A percentile compares a stretch with the other conserved stretches of the same genome.
Conservation (phyloP, 2,888 invertebrate species). For the Drosophila mayaguana region DNA sequence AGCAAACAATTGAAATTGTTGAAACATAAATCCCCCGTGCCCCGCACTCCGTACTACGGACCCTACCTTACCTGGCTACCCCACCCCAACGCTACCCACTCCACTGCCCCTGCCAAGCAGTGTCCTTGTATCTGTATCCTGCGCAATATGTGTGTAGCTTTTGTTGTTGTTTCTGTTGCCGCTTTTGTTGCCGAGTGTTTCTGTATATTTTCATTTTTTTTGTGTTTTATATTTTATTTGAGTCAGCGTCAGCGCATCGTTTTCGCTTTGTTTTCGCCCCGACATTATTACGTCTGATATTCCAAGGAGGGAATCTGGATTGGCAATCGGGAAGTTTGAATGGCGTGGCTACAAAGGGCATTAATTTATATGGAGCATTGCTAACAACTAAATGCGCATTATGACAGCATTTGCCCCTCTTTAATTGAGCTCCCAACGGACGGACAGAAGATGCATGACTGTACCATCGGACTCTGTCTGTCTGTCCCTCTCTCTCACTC, state of each 20-base stretch:
- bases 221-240: constrained; percentile 36
- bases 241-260: constrained; percentile 62
- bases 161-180: constrained; percentile 53
- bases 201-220: constrained; percentile 17
- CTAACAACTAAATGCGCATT: constrained; percentile 71
- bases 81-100: constrained; percentile 32
- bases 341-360: constrained; percentile 61
- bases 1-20: constrained; percentile 76
- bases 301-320: constrained; percentile 37
- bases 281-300: constrained; percentile 70
- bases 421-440: constrained; percentile 61
- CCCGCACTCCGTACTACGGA: constrained; percentile 33
- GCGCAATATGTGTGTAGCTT: constrained; percentile 61
- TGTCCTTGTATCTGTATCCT: constrained; percentile 65
- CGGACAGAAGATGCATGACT: constrained; percentile 51
- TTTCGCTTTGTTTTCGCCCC: constrained; percentile 62
- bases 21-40: constrained; percentile 68
- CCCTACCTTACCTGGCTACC: constrained; percentile 9
- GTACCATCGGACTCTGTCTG: constrained; percentile 49
- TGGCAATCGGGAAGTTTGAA: constrained; percentile 29
- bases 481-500: constrained; percentile 9
- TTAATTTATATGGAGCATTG: constrained; percentile 67
- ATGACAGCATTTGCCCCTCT: constrained; percentile 63
- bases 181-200: constrained; percentile 58
- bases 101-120: constrained; percentile 10